Evolutionary conservation across 2,113 vertebrate genomes (phyloP).

Genomic region (Narcine bancroftii): DNA sequence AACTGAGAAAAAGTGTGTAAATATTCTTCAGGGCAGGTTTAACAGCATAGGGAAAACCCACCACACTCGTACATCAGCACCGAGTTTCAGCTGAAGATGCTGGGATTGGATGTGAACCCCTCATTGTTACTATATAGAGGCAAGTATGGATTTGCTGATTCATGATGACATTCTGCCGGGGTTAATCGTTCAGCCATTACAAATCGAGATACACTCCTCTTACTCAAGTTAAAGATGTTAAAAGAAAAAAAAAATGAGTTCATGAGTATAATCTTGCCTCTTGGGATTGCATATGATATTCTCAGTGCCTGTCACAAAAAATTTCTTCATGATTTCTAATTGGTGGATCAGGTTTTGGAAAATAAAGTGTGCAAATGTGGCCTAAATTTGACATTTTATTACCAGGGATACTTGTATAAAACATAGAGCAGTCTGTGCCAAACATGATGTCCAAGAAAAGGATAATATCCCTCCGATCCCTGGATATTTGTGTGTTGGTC

Average conservation of each 20-base stretch:
- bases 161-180: not conserved
- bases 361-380: not conserved
- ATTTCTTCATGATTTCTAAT: not conserved
- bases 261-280: not conserved
- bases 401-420: not conserved
- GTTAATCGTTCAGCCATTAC: too few relatives aligned
- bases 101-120: not conserved
- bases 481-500: too few relatives aligned
- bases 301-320: too few relatives aligned
- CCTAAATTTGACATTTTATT: not conserved
- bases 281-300: not conserved
- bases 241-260: not conserved
- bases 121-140: not conserved
- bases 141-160: not conserved
- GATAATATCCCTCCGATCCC: too few relatives aligned
- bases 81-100: not conserved
- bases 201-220: not conserved
- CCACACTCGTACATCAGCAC: not conserved
- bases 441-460: too few relatives aligned
- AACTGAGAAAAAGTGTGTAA: not conserved
- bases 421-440: too few relatives aligned
- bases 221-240: not conserved
- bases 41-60: too few relatives aligned
- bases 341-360: not conserved
- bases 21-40: not conserved